Base-by-base conservation (phyloP, 2,888 invertebrate species). In the Oscheius sp. region DNA sequence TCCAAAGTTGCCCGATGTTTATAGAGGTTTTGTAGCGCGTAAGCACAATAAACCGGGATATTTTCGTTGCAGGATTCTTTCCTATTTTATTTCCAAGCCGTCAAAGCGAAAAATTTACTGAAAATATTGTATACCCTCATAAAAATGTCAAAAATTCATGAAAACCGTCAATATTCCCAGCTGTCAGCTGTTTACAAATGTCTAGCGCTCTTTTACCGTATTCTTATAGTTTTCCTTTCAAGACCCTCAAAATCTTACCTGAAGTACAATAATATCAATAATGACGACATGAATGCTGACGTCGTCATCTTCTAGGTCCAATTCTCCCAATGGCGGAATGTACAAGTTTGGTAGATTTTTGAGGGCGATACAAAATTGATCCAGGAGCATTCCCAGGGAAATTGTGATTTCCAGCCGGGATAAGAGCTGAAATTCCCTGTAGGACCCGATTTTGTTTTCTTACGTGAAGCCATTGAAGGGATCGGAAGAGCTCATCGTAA, bases 221-320 rank as follows among this genome's bases (percentile, higher is more conserved):
- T 6, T 35, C 35, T 9, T 3, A 35, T 35, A 9, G 3, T 35
- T 35, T 35, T 35, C 35, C 5, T 9, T 35, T 35, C 35, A 35
- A 35, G 35, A 35, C 35, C 35, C 35, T 35, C 3, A 35, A 35
- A 35, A 49, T 23, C 77, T 78, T 79, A 94, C 94, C 92, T 99
- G 98, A 90, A 96, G 96, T 16, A 97, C 91, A 61, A 96, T 90
- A 82, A 97, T 93, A 88, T 99, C 98, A 78, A 98, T 91, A 95
- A 98, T 96, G 49, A 97, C 92, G 80, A 97, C 95, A 89, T 95
- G 97, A 88, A 96, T 77, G 25, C 86, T 85, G 46, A 85, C 85
- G 18, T 83, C 81, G 64, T 86, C 84, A 2, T 84, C 83, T 55
- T 85, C 85, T 66, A 84, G 69, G 64, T 85, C 85, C 52, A 79